phyloP scores from a whole-genome alignment of 1,140 invertebrate genomes.

The Alviniconcha marisindica region DNA sequence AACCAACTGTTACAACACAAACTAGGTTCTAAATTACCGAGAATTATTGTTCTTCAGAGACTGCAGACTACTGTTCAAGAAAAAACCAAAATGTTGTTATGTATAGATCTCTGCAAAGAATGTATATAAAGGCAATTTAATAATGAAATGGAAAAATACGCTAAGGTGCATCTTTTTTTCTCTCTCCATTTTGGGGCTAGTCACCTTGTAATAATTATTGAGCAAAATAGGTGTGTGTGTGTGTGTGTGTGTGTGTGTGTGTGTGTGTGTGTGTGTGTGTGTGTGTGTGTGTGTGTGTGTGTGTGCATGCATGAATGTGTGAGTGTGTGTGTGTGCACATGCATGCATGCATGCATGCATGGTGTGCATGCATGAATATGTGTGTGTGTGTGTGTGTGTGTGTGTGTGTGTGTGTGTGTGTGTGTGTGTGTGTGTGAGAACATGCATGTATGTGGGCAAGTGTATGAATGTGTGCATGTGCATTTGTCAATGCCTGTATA shows the following conservation, averaged over 20 bases:
- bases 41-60: conserved; percentile 26
- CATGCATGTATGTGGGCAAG: not conserved
- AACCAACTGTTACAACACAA: conserved; percentile 12
- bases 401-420: not conserved
- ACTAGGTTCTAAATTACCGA: not conserved
- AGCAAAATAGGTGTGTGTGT: not conserved
- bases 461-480: not conserved
- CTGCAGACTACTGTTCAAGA: conserved; percentile 23
- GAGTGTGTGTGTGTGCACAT: not conserved
- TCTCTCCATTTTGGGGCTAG: too few relatives aligned
- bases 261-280: conserved; percentile 14
- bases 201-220: too few relatives aligned
- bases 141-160: too few relatives aligned
- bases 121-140: too few relatives aligned
- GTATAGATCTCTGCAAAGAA: too few relatives aligned
- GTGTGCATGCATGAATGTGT: conserved; percentile 7
- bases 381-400: conserved; percentile 2
- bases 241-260: conserved; percentile 13
- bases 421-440: not conserved
- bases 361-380: not conserved
- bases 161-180: too few relatives aligned
- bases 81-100: not conserved
- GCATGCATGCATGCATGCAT: not conserved
- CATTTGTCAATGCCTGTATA: too few relatives aligned
- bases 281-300: conserved; percentile 19